phyloP scores from a whole-genome alignment of 1,140 invertebrate genomes.

The Latrodectus geometricus region DNA sequence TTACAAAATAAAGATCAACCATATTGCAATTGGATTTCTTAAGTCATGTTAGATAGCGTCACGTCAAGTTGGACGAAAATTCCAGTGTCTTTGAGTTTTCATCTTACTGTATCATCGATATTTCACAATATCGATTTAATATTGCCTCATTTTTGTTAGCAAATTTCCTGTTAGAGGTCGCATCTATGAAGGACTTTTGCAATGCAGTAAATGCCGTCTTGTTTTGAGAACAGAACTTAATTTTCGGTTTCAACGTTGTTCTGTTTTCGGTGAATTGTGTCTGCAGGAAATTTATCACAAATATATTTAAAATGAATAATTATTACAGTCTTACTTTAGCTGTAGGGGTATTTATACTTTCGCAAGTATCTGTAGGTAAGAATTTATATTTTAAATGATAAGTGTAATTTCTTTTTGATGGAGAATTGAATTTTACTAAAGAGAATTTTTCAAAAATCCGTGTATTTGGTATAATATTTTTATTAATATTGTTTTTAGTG shows the following conservation, averaged over 20 bases:
- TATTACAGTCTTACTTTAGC: conserved; percentile 23
- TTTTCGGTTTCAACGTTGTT: conserved; percentile 10
- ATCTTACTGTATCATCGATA: neutral
- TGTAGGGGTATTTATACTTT: conserved; percentile 41
- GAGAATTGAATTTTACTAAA: too few relatives aligned
- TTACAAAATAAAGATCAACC: too few relatives aligned
- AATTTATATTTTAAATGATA: neutral
- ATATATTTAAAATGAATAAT: conserved; percentile 31
- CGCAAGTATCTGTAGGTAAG: conserved; percentile 42
- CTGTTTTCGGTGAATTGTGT: neutral
- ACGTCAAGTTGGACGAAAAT: too few relatives aligned
- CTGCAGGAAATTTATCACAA: conserved; percentile 8
- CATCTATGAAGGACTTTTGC: conserved; percentile 59
- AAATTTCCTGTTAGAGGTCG: conserved; percentile 61
- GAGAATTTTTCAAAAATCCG: too few relatives aligned
- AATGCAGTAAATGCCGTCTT: conserved; percentile 53
- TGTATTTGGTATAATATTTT: too few relatives aligned
- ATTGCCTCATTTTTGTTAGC: conserved; percentile 51
- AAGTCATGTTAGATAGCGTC: too few relatives aligned
- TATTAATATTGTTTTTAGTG: too few relatives aligned
- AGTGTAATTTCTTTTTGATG: too few relatives aligned
- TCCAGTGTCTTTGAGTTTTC: too few relatives aligned
- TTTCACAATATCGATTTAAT: conserved; percentile 38
- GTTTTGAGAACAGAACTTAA: conserved; percentile 12
- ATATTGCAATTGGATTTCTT: too few relatives aligned